Evolutionary conservation across 2,113 vertebrate species (phyloP), one percentile per base, ranked within the genome.

Genomic region (Sakesphorus luctuosus): DNA sequence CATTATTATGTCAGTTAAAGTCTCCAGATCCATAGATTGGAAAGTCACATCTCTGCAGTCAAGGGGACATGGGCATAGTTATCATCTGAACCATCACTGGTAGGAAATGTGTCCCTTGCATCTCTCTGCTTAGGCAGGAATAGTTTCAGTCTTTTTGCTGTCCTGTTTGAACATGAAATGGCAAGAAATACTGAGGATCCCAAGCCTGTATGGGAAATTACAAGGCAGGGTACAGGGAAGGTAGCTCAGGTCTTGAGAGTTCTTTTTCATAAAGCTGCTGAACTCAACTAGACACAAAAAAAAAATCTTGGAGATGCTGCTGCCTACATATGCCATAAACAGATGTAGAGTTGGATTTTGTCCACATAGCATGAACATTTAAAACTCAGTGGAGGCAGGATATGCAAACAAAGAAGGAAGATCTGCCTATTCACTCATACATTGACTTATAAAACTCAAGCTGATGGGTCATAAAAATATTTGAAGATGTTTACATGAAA

Each of bases 391-490:
- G 82, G 74, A 94, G 94, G 94, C 93, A 94, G 84, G 90, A 96
- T 95, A 96, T 96, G 93, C 94, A 94, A 98, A 98, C 94, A 97
- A 96, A 95, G 96, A 97, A 65, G 79, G 94, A 94, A 96, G 96
- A 84, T 91, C 94, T 59, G 53, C 89, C 92, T 85, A 91, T 96
- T 90, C 92, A 90, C 77, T 95, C 89, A 67, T 92, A 95, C 84
- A 89, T 86, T 94, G 94, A 97, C 97, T 97, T 96, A 96, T 91
- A 96, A 97, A 98, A 97, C 89, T 96, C 96, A 97, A 97, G 92
- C 94, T 96, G 92, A 96, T 91, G 91, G 97, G 94, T 97, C 94
- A 93, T 87, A 91, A 94, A 97, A 98, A 97, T 97, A 96, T 98
- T 96, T 97, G 93, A 93, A 93, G 87, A 90, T 87, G 36, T 96